A percentile compares a stretch with the other conserved stretches of the same genome.
Conservation (phyloP, 2,797 vertebrate species). For the Chiloscyllium punctatum region DNA sequence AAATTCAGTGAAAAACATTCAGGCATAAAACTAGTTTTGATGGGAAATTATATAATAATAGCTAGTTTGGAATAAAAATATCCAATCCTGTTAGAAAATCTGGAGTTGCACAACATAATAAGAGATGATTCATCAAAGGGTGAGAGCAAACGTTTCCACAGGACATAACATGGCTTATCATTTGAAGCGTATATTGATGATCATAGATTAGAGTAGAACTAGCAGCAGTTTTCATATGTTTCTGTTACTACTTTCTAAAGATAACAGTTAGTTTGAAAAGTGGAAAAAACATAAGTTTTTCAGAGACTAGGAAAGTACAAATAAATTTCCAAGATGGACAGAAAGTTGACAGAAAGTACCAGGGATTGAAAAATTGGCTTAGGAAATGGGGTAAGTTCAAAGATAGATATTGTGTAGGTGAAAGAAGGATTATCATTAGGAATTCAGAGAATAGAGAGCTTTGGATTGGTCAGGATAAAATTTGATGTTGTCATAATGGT, state of each 20-base stretch:
- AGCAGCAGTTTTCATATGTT: background rate
- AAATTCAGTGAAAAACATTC: background rate
- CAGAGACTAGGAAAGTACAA: background rate
- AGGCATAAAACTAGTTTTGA: background rate
- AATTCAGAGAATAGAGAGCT: background rate
- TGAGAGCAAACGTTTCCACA: background rate
- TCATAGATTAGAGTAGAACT: background rate
- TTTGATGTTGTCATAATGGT: background rate
- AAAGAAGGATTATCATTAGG: background rate
- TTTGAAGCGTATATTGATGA: background rate
- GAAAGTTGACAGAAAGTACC: background rate
- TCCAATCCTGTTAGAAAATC: background rate
- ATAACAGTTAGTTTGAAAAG: background rate
- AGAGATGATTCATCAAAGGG: background rate
- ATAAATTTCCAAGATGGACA: background rate
- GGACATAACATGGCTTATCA: background rate
- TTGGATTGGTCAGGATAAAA: background rate
- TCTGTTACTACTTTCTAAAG: background rate
- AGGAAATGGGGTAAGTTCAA: background rate
- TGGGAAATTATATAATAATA: background rate
- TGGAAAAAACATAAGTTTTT: background rate
- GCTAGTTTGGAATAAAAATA: background rate
- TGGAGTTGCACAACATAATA: background rate
- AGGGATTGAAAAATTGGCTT: background rate
- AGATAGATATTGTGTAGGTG: background rate